These are phyloP conservation scores for Iphiclides podalirius DNA, from an alignment of 2,888 invertebrate species.

Conservation along the genomic window DNA sequence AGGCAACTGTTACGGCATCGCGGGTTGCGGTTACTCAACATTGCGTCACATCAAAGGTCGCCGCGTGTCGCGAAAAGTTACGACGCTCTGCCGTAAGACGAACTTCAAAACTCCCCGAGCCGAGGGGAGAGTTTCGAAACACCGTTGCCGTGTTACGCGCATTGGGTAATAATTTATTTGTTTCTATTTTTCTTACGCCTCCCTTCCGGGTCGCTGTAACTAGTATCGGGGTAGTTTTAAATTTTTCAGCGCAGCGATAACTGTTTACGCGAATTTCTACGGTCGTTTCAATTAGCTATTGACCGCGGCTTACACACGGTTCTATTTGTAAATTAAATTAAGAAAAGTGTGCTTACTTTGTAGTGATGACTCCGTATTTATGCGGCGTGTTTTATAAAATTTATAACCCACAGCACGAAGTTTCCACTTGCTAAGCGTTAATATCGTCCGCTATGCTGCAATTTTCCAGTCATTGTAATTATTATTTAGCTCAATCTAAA, in stretches of 20 bases:
- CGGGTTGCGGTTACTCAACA: conserved; percentile 38
- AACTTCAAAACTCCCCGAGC: conserved; percentile 37
- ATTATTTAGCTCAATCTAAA: too few relatives aligned
- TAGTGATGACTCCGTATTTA: too few relatives aligned
- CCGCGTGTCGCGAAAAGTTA: conserved; percentile 53
- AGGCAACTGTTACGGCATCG: conserved; percentile 1
- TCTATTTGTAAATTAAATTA: not conserved
- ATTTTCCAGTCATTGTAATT: too few relatives aligned
- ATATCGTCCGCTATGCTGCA: too few relatives aligned
- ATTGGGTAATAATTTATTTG: conserved; percentile 63
- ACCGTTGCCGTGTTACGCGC: conserved; percentile 48
- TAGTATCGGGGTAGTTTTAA: conserved; percentile 15
- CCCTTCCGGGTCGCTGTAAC: conserved; percentile 26
- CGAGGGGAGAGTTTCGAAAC: conserved; percentile 45
- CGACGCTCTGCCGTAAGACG: conserved; percentile 41
- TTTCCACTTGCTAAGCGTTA: too few relatives aligned
- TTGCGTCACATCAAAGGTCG: conserved; percentile 41
- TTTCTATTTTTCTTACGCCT: conserved; percentile 35
- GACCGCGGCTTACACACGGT: not conserved
- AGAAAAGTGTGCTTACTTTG: not conserved
- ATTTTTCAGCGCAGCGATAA: conserved; percentile 1
- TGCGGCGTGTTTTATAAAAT: too few relatives aligned
- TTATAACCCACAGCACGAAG: too few relatives aligned
- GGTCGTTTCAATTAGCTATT: not conserved
- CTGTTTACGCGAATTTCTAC: not conserved